A percentile compares a stretch with the other conserved stretches of the same genome.
Conservation (phyloP, 2,113 vertebrate genomes). For the Noturus placidus region DNA sequence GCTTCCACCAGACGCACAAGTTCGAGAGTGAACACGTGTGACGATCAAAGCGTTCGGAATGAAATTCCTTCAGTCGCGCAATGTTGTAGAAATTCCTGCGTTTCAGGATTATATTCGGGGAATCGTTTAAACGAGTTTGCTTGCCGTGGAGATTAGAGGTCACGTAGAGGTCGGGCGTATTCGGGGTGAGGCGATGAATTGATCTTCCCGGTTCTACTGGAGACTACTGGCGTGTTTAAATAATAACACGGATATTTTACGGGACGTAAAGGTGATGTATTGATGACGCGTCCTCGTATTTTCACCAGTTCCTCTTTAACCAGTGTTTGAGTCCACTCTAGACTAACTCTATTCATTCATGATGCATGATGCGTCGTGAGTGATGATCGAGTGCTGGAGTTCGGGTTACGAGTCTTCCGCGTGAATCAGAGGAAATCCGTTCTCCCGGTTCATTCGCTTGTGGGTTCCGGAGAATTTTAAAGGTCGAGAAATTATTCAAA, state of each 20-base stretch:
- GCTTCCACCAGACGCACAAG: slow-evolving; percentile 26
- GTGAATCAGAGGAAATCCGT: too few species aligned
- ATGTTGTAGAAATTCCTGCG: too few species aligned
- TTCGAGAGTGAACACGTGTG: slow-evolving; percentile 35
- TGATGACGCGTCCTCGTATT: neutral
- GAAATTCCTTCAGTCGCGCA: slow-evolving; percentile 45
- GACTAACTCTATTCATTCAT: too few species aligned
- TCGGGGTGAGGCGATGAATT: neutral
- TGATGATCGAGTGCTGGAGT: too few species aligned
- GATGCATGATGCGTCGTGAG: too few species aligned
- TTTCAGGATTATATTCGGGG: slow-evolving; percentile 25
- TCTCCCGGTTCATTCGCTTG: too few species aligned
- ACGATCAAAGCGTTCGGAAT: slow-evolving; percentile 26
- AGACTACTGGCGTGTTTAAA: neutral
- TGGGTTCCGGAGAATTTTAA: too few species aligned
- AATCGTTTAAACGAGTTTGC: slow-evolving; percentile 44
- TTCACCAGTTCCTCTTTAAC: neutral
- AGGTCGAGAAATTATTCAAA: too few species aligned
- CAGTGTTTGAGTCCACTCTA: too few species aligned
- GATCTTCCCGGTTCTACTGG: neutral
- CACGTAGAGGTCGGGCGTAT: slow-evolving; percentile 35
- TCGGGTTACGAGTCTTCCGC: too few species aligned
- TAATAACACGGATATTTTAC: neutral
- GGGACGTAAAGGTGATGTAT: too few species aligned
- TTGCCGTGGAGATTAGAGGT: slow-evolving; percentile 46